Evolutionary conservation across 2,797 vertebrate genomes (phyloP).

Genomic region (Malurus leucopterus): DNA sequence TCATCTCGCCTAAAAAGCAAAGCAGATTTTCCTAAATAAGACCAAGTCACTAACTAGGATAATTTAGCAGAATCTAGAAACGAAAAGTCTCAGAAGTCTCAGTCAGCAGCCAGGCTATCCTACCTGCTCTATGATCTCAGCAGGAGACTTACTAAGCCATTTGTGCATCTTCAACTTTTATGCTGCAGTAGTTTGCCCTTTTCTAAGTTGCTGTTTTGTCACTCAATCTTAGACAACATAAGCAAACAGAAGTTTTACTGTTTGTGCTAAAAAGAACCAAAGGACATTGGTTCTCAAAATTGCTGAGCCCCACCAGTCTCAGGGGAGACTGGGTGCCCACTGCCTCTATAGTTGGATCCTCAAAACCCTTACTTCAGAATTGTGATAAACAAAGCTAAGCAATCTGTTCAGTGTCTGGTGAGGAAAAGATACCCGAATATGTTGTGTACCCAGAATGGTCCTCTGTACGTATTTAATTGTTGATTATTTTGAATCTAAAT

Average conservation of each 20-base stretch:
- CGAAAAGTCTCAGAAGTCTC: background rate
- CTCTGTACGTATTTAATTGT: background rate
- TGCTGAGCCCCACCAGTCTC: background rate
- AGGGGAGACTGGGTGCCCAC: background rate
- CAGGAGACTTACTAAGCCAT: background rate
- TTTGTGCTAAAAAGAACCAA: background rate
- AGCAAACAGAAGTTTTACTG: background rate
- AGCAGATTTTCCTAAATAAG: slow-evolving; percentile 42
- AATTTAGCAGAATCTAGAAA: background rate
- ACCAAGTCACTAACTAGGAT: background rate
- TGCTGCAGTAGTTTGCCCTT: background rate
- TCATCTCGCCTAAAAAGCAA: background rate
- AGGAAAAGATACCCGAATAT: background rate
- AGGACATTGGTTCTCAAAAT: background rate
- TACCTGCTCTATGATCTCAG: background rate
- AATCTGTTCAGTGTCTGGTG: background rate
- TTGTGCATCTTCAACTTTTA: background rate
- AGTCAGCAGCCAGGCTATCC: slow-evolving; percentile 5
- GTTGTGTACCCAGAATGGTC: background rate
- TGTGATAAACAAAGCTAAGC: background rate
- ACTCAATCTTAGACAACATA: background rate
- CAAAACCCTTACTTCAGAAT: background rate
- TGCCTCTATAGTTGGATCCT: background rate
- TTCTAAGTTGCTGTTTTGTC: background rate
- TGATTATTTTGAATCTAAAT: background rate